Percentiles rank a stretch among this genome's conserved stretches.
Evolutionary conservation across 2,888 invertebrate genomes (phyloP).

Genomic region (Lepidocyrtoides sp.): DNA sequence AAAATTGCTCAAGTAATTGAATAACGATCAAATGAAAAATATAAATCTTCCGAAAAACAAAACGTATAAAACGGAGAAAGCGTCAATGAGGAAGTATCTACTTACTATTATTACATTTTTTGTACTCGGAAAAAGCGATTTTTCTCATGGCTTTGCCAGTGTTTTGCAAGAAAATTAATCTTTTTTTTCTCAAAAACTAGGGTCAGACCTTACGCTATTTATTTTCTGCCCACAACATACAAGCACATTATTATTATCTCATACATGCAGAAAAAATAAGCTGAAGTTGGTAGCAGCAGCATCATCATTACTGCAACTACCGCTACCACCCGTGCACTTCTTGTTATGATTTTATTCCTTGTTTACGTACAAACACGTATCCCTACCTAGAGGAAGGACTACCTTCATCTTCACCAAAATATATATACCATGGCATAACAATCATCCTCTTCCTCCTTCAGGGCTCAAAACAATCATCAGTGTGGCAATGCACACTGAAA

Average conservation of each 20-base stretch:
- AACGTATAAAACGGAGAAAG: constrained; percentile 34
- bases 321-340: background rate
- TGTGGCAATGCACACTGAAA: background rate
- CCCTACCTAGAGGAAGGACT: background rate
- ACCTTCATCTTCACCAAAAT: constrained; percentile 37
- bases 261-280: background rate
- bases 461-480: constrained; percentile 19
- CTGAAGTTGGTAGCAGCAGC: background rate
- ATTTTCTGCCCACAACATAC: constrained; percentile 59
- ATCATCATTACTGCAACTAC: background rate
- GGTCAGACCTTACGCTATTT: constrained; percentile 43
- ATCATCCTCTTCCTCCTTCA: constrained; percentile 3
- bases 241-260: background rate
- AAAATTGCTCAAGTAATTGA: background rate
- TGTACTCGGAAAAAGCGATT: background rate
- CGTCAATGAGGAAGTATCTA: constrained; percentile 66
- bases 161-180: background rate
- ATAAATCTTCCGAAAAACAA: background rate
- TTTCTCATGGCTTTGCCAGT: background rate
- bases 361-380: background rate
- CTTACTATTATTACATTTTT: background rate
- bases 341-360: background rate
- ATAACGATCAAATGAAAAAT: background rate
- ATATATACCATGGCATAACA: background rate
- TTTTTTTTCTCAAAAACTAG: background rate